A percentile compares a stretch with the other conserved stretches of the same genome.
Evolutionary conservation across 2,113 vertebrate genomes (phyloP).

Genomic region (Pterocles gutturalis): DNA sequence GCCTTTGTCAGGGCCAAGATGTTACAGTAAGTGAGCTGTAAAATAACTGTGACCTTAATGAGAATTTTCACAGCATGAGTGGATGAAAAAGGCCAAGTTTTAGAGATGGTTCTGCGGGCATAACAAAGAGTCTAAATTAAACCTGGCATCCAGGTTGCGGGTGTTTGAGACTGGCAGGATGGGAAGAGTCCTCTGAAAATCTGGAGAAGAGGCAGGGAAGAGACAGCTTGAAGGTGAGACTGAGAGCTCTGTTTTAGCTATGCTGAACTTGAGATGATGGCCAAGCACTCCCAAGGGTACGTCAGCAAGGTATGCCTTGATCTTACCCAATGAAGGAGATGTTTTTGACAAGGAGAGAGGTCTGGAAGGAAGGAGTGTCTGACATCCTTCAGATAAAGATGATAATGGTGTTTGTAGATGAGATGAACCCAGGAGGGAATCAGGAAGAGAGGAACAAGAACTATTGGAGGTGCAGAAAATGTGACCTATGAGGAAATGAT

Average conservation of each 20-base stretch:
- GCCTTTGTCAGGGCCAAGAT: not conserved
- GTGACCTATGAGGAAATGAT: not conserved
- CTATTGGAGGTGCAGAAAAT: not conserved
- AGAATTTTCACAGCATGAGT: not conserved
- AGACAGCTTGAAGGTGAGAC: not conserved
- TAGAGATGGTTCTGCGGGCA: not conserved
- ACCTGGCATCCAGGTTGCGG: not conserved
- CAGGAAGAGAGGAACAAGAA: not conserved
- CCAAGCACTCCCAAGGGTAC: not conserved
- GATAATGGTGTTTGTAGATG: not conserved
- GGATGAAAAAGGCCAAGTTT: not conserved
- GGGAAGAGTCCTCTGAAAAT: not conserved
- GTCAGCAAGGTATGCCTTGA: not conserved
- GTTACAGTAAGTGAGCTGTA: not conserved
- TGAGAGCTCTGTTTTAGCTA: not conserved
- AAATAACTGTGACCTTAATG: constrained; percentile 19
- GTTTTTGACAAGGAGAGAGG: not conserved
- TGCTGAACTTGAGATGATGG: not conserved
- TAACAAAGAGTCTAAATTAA: not conserved
- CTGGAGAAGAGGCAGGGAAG: not conserved
- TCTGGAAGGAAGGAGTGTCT: not conserved
- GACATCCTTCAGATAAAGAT: not conserved
- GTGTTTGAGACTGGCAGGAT: not conserved
- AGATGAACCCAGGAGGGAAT: not conserved
- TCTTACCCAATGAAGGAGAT: not conserved